Conservation (phyloP, 2,888 invertebrate species). For the Eristalis tenax region DNA sequence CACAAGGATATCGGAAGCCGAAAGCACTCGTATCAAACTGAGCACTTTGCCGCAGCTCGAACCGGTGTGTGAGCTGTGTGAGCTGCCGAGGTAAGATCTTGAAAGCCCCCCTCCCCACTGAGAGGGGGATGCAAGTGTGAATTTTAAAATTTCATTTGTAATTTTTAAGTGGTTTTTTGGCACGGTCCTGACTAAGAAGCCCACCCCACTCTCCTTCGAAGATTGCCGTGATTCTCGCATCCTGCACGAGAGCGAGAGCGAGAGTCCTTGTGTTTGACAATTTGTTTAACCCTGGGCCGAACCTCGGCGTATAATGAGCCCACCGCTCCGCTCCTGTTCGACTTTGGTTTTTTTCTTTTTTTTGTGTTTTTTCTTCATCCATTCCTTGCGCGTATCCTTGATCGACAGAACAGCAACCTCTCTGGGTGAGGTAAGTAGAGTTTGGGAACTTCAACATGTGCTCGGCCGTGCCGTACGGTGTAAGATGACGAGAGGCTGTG, state of each 20-base stretch:
- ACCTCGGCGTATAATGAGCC: constrained; percentile 58
- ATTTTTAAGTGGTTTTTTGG: constrained; percentile 69
- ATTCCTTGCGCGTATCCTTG: constrained; percentile 34
- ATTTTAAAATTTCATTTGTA: constrained; percentile 71
- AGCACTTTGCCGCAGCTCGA: constrained; percentile 49
- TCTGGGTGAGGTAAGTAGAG: constrained; percentile 78
- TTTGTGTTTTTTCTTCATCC: background rate
- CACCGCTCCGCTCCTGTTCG: constrained; percentile 26
- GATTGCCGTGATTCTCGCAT: constrained; percentile 63
- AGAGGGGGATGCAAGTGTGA: constrained; percentile 57
- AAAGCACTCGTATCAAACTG: background rate
- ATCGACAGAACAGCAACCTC: constrained; percentile 14
- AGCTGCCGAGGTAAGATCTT: constrained; percentile 38
- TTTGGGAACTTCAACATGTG: constrained; percentile 82
- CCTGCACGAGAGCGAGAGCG: background rate
- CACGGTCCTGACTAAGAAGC: constrained; percentile 36
- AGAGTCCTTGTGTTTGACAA: constrained; percentile 58
- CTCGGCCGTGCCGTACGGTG: constrained; percentile 57
- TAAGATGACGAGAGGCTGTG: constrained; percentile 34
- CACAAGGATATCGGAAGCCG: constrained; percentile 36
- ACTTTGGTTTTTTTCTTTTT: constrained; percentile 26
- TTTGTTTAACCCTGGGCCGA: constrained; percentile 70
- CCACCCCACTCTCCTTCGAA: background rate
- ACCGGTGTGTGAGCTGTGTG: constrained; percentile 23
- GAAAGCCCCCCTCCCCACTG: background rate